Evolutionary conservation across 2,113 vertebrate genomes (phyloP), one percentile per base, ranked within the genome.

Genomic region (Gila orcuttii): DNA sequence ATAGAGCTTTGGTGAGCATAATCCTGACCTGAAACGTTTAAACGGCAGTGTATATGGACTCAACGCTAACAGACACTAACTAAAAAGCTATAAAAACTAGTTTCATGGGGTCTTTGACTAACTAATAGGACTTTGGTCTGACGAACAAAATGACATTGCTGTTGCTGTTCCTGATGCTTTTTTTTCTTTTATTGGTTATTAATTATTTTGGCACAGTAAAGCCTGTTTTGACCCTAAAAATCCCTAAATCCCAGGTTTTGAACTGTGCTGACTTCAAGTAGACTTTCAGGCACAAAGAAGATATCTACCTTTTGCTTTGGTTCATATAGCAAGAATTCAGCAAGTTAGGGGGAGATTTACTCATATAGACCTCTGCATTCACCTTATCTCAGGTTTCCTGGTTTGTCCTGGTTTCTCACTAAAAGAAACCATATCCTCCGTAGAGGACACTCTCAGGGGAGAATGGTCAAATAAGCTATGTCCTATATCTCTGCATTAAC

Each of bases 401-500:
- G 28, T 28, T 28, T 28, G 28, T 28, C 28, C 28, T 28, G 28
- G 28, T 1, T 39, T 60, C 62, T 73, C 25, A 10, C 79, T 82
- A 9, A 59, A 45, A 59, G 45, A 69, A 52, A n/a, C 15, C 80
- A 73, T 17, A 79, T 69, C 68, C 77, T 74, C 66, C 52, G 57
- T 47, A 80, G 39, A 84, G 75, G 64, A 55, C 39, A 76, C 52
- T 50, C 78, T 77, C 55, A 71, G 50, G 79, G 71, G 68, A 62
- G 66, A 82, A 64, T 52, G 33, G 55, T 69, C 57, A 82, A 83
- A 69, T 60, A 23, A 39, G 74, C 64, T 47, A 55, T 76, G 55
- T 69, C 80, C 82, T 90, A 52, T 28, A 89, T 86, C 85, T 86
- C 77, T 78, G 60, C 85, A 82, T 86, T 84, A 74, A 77, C 55